phyloP scores from a whole-genome alignment of 2,888 invertebrate species.

The Bombylius major region DNA sequence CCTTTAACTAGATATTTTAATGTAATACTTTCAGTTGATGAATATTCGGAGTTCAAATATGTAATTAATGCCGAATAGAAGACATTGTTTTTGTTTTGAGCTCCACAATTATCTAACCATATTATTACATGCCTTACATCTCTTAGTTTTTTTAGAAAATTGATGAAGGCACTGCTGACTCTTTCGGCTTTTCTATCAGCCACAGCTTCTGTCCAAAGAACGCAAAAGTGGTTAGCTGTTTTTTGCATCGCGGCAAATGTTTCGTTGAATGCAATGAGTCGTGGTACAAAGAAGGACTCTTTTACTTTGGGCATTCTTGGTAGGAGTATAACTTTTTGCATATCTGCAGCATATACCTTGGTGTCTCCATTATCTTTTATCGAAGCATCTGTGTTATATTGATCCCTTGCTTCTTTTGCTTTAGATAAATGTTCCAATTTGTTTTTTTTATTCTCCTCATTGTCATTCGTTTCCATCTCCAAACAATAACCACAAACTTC shows the following conservation, averaged over 20 bases:
- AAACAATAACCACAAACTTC: neutral
- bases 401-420: neutral
- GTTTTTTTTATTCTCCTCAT: neutral
- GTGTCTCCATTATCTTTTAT: neutral
- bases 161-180: neutral
- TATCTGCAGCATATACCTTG: neutral
- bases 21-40: neutral
- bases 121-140: neutral
- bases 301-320: conserved; percentile 1
- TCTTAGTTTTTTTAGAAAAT: neutral
- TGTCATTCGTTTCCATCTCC: neutral
- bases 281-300: neutral
- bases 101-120: neutral
- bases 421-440: neutral
- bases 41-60: neutral
- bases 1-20: neutral
- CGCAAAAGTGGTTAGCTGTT: neutral
- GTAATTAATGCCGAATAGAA: neutral
- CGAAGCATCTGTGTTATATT: neutral
- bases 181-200: neutral
- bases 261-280: too few species aligned
- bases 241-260: neutral
- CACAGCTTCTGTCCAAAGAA: neutral
- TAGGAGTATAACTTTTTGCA: neutral
- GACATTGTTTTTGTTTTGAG: neutral